phyloP scores from a whole-genome alignment of 64 coral and sea anemone genomes.

The Anthopleura sola region DNA sequence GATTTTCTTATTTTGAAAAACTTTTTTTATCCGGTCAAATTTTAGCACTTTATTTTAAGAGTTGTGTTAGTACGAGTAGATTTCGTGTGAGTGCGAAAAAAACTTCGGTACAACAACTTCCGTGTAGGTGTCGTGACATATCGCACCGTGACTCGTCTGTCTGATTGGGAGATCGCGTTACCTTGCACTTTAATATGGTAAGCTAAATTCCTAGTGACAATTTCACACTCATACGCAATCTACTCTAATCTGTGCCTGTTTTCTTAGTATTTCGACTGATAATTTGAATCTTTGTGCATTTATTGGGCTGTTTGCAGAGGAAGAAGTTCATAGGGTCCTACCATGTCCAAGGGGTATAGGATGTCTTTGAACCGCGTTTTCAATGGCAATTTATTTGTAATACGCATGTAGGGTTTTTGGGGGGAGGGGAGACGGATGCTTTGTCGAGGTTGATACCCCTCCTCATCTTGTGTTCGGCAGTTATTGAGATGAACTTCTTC shows the following conservation, averaged over 20 bases:
- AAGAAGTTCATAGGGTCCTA: neutral
- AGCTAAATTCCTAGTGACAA: constrained; percentile 20
- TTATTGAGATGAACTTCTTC: neutral
- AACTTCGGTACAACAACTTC: constrained; percentile 18
- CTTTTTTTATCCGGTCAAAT: neutral
- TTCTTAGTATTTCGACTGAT: constrained; percentile 10
- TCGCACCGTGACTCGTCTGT: neutral
- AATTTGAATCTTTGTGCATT: neutral
- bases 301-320: neutral
- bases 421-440: too few relatives aligned
- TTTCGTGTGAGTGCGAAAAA: constrained; percentile 21
- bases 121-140: constrained; percentile 17
- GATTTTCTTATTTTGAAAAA: neutral
- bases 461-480: neutral
- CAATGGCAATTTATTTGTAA: too few relatives aligned
- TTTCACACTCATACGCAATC: constrained; percentile 22
- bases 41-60: neutral
- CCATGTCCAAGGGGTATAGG: too few relatives aligned
- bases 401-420: too few relatives aligned
- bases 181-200: constrained; percentile 20
- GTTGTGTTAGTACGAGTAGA: constrained; percentile 14
- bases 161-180: constrained; percentile 20
- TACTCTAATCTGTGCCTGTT: constrained; percentile 11
- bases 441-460: too few relatives aligned
- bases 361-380: too few relatives aligned